Base-by-base conservation (phyloP, 92 coral and sea anemone species). In the Anthopleura xanthogrammica region DNA sequence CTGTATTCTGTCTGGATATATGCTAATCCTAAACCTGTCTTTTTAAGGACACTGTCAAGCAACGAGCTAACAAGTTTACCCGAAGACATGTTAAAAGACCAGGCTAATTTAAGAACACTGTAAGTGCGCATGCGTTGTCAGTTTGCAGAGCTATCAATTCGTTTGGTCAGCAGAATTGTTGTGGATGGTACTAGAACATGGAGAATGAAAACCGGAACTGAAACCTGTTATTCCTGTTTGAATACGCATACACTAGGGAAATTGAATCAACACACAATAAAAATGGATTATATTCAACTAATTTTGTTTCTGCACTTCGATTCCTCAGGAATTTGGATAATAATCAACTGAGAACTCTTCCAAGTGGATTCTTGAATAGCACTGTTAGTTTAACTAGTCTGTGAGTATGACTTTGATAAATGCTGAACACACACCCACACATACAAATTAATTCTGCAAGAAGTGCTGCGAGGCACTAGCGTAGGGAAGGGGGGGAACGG, bases 41-140 rank as follows among this genome's bases (percentile, higher is more conserved):
- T 46, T 85, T 85, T n/a, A 41, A 89, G 92, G 78, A 72, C 80
- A 40, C 84, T 89, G 55, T 75, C 73, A 22, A 52, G 19, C 48
- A 89, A 89, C 77, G 71, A 77, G 36, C 72, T 89, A 41, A 55
- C 83, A 29, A 89, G 71, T 42, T 62, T 89, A 58, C 89, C 89
- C 16, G 78, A 64, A 12, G 78, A 77, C 29, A 23, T 85, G 39
- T 52, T 89, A 68, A 79, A 77, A 20, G 87, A 84, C 60, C 73
- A 81, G 65, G 55, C 56, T 16, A 82, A 70, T 81, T 71, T 89
- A 60, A 52, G 75, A 16, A 41, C 50, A 39, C 70, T 89, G 92
- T 89, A 82, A 85, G 92, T 89, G 55, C 71, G 60, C 81, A 8
- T 78, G 54, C 78, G 39, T 14, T 72, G 3, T 16, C 4, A 2